Evolutionary conservation across 1,140 invertebrate species (phyloP).

Genomic region (Ceratina japonica): DNA sequence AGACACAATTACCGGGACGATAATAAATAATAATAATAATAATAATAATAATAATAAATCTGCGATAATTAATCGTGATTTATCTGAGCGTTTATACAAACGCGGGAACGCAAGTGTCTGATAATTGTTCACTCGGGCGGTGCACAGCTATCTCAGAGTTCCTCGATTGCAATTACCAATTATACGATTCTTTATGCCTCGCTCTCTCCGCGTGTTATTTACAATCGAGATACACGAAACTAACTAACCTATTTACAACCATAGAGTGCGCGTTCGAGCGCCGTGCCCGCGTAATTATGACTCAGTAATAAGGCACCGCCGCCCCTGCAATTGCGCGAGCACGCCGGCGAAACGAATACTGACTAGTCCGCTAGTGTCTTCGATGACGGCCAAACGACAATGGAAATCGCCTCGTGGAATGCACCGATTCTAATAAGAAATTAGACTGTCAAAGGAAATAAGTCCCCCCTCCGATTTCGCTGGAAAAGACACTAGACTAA

Average conservation of each 20-base stretch:
- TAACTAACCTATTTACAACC: constrained; percentile 64
- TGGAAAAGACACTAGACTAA: constrained; percentile 57
- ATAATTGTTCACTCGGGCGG: constrained; percentile 29
- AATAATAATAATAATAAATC: constrained; percentile 57
- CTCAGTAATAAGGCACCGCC: constrained; percentile 53
- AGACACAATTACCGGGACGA: constrained; percentile 47
- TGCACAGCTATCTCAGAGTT: constrained; percentile 23
- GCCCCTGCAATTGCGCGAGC: constrained; percentile 46
- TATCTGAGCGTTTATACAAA: constrained; percentile 39
- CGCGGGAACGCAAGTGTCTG: constrained; percentile 31
- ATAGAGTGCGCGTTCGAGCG: constrained; percentile 54
- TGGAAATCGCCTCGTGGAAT: constrained; percentile 9
- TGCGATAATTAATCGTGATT: constrained; percentile 22
- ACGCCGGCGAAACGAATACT: constrained; percentile 65
- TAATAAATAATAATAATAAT: constrained; percentile 61
- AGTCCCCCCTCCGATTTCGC: constrained; percentile 3
- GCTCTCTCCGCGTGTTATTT: constrained; percentile 51
- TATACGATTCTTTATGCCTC: constrained; percentile 32
- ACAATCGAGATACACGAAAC: constrained; percentile 48
- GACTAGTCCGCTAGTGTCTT: constrained; percentile 64
- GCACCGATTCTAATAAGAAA: constrained; percentile 8
- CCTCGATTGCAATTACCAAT: constrained; percentile 29
- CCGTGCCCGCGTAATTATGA: constrained; percentile 56
- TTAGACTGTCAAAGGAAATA: background rate
- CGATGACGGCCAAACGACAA: constrained; percentile 25